phyloP scores from a whole-genome alignment of 2,797 vertebrate species.

The Fringilla coelebs region DNA sequence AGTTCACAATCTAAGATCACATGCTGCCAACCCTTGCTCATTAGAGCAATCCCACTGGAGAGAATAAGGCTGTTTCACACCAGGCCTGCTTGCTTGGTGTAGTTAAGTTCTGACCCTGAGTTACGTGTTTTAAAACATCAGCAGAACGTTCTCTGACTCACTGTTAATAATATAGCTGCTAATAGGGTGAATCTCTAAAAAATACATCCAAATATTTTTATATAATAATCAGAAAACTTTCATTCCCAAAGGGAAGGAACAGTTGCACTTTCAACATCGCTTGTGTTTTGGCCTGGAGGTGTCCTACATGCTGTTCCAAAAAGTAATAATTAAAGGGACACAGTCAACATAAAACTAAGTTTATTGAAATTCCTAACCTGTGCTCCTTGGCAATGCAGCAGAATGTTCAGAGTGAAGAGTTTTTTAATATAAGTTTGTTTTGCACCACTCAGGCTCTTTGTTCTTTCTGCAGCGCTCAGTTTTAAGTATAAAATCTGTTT shows the following conservation, averaged over 20 bases:
- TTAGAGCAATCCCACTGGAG: neutral
- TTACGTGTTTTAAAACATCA: neutral
- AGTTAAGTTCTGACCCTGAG: conserved; percentile 6
- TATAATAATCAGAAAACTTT: conserved; percentile 24
- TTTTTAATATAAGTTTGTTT: conserved; percentile 4
- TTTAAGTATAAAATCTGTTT: neutral
- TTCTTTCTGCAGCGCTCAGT: neutral
- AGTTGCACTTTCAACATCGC: conserved; percentile 1
- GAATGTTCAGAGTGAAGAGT: neutral
- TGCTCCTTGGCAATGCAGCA: neutral
- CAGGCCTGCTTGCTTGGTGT: neutral
- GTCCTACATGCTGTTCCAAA: neutral
- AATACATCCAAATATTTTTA: conserved; percentile 10
- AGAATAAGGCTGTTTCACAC: neutral
- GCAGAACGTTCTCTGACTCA: conserved; percentile 22
- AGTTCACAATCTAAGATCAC: neutral
- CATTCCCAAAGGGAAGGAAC: neutral
- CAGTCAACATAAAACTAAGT: neutral
- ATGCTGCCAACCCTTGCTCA: conserved; percentile 7
- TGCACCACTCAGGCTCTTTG: neutral
- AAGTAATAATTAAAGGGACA: conserved; percentile 31
- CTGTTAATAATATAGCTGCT: neutral
- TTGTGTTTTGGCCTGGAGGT: conserved; percentile 46
- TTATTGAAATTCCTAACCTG: conserved; percentile 24
- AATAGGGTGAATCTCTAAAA: neutral